Evolutionary conservation across 2,113 vertebrate species (phyloP), one percentile per base, ranked within the genome.

Genomic region (Rhodinocichla rosea): DNA sequence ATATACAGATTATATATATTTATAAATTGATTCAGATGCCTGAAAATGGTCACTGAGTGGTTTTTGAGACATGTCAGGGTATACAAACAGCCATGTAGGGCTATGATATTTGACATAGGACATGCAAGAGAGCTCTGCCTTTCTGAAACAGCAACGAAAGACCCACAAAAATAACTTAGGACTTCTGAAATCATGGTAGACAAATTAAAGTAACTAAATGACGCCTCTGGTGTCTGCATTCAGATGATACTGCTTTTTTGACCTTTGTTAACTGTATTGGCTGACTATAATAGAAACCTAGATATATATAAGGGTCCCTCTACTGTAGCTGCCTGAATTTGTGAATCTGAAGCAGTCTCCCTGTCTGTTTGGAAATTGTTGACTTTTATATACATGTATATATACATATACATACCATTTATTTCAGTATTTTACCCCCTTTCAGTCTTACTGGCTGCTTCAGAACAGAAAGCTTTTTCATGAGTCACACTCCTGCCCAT

Each of bases 41-140:
- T 71, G 42, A 76, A 59, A 26, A 49, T 42, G 11, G 30, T 26
- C 10, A 67, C 6, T 14, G 9, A 37, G 3, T 28, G 5, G 4
- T 30, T 80, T 91, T 73, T 71, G 47, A 59, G 39, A 87, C 3
- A 13, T 12, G 11, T 5, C 15, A 52, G 23, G 3, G 23, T 37
- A 60, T 3, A 1, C 10, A 73, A 76, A 55, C 15, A 80, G 32
- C 30, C 19, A 10, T 39, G 8, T 4, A 35, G 10, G 7, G 9
- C 4, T 44, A 22, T 24, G 40, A 10, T 40, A 68, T 53, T 73
- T 91, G 57, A 63, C 21, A 19, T 0, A 68, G 44, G 11, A 59
- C 1, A 0, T 42, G 39, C 32, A 71, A 37, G 16, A 89, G 10
- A 63, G 9, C 5, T 53, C 19, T 12, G 37, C 1, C 13, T 7